These are phyloP conservation scores for Drosophila seguyi DNA, from an alignment of 1,140 invertebrate species.

Conservation along the genomic window DNA sequence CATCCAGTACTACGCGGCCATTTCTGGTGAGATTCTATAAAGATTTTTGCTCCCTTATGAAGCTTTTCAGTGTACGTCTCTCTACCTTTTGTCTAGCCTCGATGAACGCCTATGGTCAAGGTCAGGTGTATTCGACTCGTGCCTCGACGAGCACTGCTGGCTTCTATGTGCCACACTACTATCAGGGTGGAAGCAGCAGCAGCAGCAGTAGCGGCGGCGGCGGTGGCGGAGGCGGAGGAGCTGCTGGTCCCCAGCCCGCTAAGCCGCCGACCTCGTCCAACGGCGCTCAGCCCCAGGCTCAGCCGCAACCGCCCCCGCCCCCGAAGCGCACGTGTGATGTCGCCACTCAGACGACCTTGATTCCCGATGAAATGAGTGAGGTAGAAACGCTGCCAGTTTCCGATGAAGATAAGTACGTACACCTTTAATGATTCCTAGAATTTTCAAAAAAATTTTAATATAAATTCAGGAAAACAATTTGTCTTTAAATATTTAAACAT, in stretches of 20 bases:
- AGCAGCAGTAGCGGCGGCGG: background rate
- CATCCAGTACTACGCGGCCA: slow-evolving; percentile 58
- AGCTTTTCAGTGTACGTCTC: background rate
- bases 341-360: slow-evolving; percentile 44
- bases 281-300: slow-evolving; percentile 26
- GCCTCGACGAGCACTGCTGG: slow-evolving; percentile 34
- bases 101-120: slow-evolving; percentile 52
- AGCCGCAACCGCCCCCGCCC: background rate
- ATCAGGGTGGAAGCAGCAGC: background rate
- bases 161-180: slow-evolving; percentile 23
- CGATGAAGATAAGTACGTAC: slow-evolving; percentile 19
- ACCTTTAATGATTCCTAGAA: background rate
- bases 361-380: slow-evolving; percentile 2
- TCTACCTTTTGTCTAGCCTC: slow-evolving; percentile 29
- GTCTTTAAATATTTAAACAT: background rate
- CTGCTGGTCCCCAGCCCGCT: slow-evolving; percentile 6
- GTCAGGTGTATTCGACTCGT: slow-evolving; percentile 48
- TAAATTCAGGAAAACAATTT: background rate
- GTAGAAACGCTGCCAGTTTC: background rate
- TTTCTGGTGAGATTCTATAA: slow-evolving; percentile 41
- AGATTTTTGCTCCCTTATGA: background rate
- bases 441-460: background rate
- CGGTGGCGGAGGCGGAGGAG: background rate
- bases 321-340: slow-evolving; percentile 44
- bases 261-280: background rate